Percentiles rank a stretch among this genome's conserved stretches.
Evolutionary conservation across 2,888 invertebrate genomes (phyloP).

Genomic region (Drosophila diplacantha): DNA sequence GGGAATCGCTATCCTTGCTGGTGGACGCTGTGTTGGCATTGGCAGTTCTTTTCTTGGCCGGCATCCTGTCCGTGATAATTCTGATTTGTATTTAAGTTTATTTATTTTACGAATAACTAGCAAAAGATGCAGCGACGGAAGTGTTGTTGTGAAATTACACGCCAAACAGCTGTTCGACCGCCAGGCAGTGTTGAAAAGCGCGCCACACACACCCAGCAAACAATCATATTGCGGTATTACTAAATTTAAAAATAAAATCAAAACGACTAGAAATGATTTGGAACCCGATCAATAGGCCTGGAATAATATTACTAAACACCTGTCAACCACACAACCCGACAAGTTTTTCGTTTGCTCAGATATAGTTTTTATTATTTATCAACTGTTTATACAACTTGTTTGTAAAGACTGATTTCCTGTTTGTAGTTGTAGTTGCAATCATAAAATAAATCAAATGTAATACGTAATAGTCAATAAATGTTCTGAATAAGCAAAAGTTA

Average conservation of each 20-base stretch:
- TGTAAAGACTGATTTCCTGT: conserved; percentile 71
- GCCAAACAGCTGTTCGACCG: conserved; percentile 56
- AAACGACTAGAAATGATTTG: conserved; percentile 17
- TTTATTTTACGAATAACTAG: conserved; percentile 7
- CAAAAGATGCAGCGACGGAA: conserved; percentile 19
- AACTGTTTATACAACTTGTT: conserved; percentile 64
- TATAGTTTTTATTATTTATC: conserved; percentile 50
- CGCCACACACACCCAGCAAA: conserved; percentile 13
- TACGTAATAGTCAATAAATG: conserved; percentile 61
- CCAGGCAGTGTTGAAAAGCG: conserved; percentile 50
- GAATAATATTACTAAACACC: conserved; percentile 10
- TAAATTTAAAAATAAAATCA: conserved; percentile 5
- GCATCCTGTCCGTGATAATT: conserved; percentile 75
- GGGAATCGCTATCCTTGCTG: conserved; percentile 28
- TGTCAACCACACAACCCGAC: conserved; percentile 22
- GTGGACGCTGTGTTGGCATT: conserved; percentile 49
- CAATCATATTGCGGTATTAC: conserved; percentile 54
- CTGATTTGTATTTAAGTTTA: conserved; percentile 69
- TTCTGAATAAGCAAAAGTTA: conserved; percentile 42
- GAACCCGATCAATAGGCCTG: conserved; percentile 16
- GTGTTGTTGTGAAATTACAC: conserved; percentile 63
- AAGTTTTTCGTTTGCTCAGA: conserved; percentile 59
- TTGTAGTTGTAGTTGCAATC: conserved; percentile 54
- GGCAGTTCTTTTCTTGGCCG: conserved; percentile 74
- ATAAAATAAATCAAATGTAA: conserved; percentile 44